Conservation (phyloP, 2,113 vertebrate species). For the Mus pahari region DNA sequence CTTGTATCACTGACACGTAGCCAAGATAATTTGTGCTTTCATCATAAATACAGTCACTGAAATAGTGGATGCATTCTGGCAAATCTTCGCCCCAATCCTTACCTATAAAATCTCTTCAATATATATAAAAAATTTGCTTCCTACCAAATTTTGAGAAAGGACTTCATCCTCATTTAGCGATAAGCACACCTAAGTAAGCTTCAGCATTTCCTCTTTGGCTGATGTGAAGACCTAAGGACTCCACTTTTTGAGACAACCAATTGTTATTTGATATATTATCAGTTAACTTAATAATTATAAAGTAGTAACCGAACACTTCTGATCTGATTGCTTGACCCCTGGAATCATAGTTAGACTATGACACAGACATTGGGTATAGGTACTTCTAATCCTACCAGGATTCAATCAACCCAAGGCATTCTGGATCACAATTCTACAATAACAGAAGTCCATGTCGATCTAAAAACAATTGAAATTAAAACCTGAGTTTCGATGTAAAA, state of each 20-base stretch:
- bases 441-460: not conserved
- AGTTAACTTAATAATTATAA: conserved; percentile 16
- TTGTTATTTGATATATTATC: not conserved
- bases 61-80: conserved; percentile 33
- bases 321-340: not conserved
- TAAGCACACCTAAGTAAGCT: not conserved
- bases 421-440: not conserved
- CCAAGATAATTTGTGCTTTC: not conserved
- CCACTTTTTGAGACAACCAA: not conserved
- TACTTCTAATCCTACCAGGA: not conserved
- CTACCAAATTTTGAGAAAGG: conserved; percentile 10
- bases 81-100: conserved; percentile 38
- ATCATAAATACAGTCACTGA: not conserved
- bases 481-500: not conserved
- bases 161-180: not conserved
- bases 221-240: not conserved
- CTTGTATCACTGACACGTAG: conserved; percentile 43
- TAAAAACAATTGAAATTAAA: not conserved
- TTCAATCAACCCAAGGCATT: not conserved
- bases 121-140: not conserved
- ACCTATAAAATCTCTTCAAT: not conserved
- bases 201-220: not conserved
- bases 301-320: not conserved
- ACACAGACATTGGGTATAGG: not conserved
- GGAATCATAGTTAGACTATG: not conserved